Conservation (phyloP, 2,113 vertebrate genomes). For the Tursiops truncatus region DNA sequence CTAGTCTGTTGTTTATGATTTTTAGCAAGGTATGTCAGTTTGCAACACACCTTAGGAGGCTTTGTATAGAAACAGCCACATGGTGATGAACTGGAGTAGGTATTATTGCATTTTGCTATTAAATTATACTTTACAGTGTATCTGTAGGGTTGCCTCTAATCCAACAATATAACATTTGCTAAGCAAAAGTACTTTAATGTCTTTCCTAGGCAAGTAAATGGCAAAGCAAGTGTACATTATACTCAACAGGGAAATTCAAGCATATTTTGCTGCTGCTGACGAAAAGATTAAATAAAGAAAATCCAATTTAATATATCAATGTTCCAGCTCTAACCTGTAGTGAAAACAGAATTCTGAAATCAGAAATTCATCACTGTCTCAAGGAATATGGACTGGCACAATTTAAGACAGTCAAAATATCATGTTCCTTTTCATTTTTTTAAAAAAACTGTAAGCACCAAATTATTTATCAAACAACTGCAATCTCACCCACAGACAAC, state of each 20-base stretch:
- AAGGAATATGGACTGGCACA: background rate
- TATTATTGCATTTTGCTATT: constrained; percentile 47
- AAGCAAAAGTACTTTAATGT: constrained; percentile 68
- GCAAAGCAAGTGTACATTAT: constrained; percentile 56
- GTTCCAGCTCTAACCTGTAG: constrained; percentile 51
- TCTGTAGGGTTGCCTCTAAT: constrained; percentile 47
- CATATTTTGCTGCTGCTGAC: constrained; percentile 32
- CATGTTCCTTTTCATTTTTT: constrained; percentile 21
- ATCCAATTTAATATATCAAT: constrained; percentile 63
- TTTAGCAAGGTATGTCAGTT: constrained; percentile 23
- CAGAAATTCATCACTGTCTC: constrained; percentile 49
- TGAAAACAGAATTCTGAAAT: constrained; percentile 62
- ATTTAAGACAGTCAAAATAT: constrained; percentile 38
- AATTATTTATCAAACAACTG: constrained; percentile 33
- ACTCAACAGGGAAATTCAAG: constrained; percentile 68
- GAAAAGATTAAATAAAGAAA: constrained; percentile 71
- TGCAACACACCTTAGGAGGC: background rate
- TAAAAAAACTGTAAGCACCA: background rate
- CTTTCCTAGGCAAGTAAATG: constrained; percentile 65
- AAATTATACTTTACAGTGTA: constrained; percentile 35
- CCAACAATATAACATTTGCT: constrained; percentile 57
- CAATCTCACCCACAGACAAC: background rate
- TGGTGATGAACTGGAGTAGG: background rate
- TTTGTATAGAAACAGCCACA: background rate
- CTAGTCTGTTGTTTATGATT: background rate